These are phyloP conservation scores for Heterotilapia buettikoferi DNA, from an alignment of 2,113 vertebrate species.

Conservation along the genomic window DNA sequence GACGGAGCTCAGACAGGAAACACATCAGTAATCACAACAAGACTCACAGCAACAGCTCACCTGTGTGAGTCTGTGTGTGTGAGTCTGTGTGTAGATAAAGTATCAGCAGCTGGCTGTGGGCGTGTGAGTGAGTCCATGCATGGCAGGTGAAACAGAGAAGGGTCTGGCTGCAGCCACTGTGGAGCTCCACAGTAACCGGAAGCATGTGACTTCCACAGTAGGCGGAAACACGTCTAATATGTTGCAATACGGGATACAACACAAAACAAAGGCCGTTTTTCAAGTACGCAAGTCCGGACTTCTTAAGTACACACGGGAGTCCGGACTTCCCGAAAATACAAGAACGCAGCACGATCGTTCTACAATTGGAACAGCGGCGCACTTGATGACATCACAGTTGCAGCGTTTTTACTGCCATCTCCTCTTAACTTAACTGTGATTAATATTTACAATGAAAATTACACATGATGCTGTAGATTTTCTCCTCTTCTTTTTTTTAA, in stretches of 20 bases:
- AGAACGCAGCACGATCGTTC: background rate
- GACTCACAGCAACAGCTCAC: background rate
- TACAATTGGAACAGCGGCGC: background rate
- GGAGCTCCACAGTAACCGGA: background rate
- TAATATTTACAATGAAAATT: background rate
- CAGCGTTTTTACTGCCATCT: background rate
- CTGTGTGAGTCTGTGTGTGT: background rate
- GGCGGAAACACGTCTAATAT: background rate
- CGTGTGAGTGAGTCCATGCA: background rate
- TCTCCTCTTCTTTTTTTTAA: fast-evolving
- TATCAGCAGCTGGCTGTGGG: background rate
- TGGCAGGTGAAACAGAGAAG: constrained; percentile 21
- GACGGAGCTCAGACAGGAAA: background rate
- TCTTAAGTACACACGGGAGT: background rate
- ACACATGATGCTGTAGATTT: background rate
- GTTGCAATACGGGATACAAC: background rate
- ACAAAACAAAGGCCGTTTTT: background rate
- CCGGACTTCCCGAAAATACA: background rate
- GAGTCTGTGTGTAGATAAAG: background rate
- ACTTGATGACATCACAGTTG: background rate
- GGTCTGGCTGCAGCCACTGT: background rate
- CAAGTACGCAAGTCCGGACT: background rate
- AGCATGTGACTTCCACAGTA: no score
- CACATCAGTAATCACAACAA: background rate
- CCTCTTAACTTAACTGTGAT: background rate